These are phyloP conservation scores for Netelia virgata DNA, from an alignment of 2,888 invertebrate species.

Conservation along the genomic window DNA sequence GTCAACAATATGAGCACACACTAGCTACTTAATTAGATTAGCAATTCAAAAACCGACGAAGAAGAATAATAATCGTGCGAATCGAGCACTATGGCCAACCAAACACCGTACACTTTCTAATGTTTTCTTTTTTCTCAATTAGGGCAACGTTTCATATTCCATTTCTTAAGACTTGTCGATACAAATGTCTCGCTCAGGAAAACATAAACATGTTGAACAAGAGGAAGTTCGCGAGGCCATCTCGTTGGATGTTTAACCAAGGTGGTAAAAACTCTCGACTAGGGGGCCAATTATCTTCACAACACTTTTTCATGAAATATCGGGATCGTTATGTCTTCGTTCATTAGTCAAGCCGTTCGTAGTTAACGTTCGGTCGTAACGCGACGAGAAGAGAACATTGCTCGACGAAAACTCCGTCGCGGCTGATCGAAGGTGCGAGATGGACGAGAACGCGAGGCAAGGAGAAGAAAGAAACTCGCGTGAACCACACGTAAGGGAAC, in stretches of 20 bases:
- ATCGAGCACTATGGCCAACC: conserved; percentile 1
- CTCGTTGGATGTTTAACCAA: neutral
- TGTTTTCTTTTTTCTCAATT: neutral
- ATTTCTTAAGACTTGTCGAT: neutral
- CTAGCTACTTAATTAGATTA: conserved; percentile 22
- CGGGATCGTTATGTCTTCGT: neutral
- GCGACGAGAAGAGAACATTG: neutral
- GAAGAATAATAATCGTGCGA: conserved; percentile 16
- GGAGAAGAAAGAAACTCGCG: neutral
- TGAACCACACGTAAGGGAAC: neutral
- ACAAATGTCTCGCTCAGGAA: neutral
- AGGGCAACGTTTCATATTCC: neutral
- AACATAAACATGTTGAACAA: too few species aligned
- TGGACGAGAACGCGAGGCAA: neutral
- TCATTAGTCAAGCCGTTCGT: too few species aligned
- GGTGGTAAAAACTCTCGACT: neutral
- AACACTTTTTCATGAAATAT: neutral
- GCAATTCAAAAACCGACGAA: conserved; percentile 43
- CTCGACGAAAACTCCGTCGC: neutral
- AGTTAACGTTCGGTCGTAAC: neutral
- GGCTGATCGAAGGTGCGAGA: neutral
- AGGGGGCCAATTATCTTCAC: neutral
- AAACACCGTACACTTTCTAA: neutral
- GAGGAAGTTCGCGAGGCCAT: too few species aligned
- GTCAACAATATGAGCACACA: conserved; percentile 38